These are phyloP conservation scores for Tetramorium alpestre DNA, from an alignment of 1,140 invertebrate genomes.

Conservation along the genomic window DNA sequence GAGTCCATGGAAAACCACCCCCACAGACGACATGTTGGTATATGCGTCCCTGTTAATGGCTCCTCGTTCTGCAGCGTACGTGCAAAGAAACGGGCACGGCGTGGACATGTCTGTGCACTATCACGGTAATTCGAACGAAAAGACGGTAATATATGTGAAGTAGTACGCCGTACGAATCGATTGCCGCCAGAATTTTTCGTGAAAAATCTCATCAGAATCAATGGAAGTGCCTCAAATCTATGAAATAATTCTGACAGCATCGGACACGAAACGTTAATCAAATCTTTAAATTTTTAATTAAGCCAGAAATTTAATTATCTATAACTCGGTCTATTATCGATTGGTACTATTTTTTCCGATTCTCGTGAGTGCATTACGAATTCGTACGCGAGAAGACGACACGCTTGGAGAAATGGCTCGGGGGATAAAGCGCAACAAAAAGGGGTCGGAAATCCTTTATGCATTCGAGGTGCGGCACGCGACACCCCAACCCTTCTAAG, in stretches of 20 bases:
- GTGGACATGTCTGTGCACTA: constrained; percentile 74
- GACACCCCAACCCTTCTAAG: constrained; percentile 78
- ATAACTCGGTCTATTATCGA: not conserved
- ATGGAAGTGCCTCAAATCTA: not conserved
- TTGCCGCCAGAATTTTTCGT: not conserved
- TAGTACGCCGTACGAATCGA: not conserved
- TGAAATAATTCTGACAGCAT: not conserved
- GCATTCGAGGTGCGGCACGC: constrained; percentile 73
- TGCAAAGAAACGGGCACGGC: constrained; percentile 54
- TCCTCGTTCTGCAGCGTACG: constrained; percentile 56
- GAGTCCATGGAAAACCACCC: constrained; percentile 64
- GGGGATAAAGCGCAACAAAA: constrained; percentile 71
- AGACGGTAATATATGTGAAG: constrained; percentile 61
- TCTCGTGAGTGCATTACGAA: constrained; percentile 20
- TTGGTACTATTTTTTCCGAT: constrained; percentile 5
- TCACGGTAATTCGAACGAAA: constrained; percentile 74
- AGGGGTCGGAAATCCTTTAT: constrained; percentile 70
- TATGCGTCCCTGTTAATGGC: constrained; percentile 68
- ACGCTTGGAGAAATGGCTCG: constrained; percentile 2
- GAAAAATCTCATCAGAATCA: not conserved
- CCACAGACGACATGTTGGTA: constrained; percentile 56
- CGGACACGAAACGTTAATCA: not conserved
- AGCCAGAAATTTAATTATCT: not conserved
- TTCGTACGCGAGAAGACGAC: constrained; percentile 41
- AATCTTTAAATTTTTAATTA: not conserved